phyloP scores from a whole-genome alignment of 2,113 vertebrate species.

The Gracilinanus agilis region DNA sequence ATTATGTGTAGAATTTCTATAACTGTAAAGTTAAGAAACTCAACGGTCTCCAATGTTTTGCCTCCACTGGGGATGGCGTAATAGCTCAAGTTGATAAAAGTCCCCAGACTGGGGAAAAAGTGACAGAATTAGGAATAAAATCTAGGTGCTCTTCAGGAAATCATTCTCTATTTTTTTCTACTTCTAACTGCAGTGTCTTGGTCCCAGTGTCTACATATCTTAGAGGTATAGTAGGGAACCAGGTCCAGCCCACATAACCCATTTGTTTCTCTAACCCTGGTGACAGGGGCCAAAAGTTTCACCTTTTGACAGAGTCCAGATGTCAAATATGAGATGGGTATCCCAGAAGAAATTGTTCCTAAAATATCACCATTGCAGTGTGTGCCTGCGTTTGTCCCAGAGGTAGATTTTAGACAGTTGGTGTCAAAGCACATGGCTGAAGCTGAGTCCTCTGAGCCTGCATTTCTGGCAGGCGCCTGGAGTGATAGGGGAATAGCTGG shows the following conservation, averaged over 20 bases:
- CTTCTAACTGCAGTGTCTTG: not conserved
- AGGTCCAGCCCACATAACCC: not conserved
- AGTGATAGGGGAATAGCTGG: not conserved
- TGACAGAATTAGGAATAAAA: not conserved
- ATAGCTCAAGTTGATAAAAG: not conserved
- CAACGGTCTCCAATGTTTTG: not conserved
- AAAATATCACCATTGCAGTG: not conserved
- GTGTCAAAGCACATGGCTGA: not conserved
- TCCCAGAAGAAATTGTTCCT: not conserved
- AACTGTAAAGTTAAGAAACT: not conserved
- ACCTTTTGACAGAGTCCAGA: not conserved
- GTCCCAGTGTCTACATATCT: not conserved
- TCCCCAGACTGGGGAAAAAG: not conserved
- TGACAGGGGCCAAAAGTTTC: not conserved
- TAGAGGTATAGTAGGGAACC: not conserved
- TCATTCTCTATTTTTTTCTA: not conserved
- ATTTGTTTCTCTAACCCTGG: not conserved
- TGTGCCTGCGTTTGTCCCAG: not conserved
- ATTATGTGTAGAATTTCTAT: not conserved
- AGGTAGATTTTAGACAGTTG: not conserved
- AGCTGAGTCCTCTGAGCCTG: not conserved
- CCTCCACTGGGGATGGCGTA: not conserved
- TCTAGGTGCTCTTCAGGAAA: not conserved
- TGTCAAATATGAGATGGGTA: not conserved
- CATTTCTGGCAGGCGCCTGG: slow-evolving; percentile 6